Conservation (phyloP, 2,113 vertebrate species). For the Xenopus laevis region DNA sequence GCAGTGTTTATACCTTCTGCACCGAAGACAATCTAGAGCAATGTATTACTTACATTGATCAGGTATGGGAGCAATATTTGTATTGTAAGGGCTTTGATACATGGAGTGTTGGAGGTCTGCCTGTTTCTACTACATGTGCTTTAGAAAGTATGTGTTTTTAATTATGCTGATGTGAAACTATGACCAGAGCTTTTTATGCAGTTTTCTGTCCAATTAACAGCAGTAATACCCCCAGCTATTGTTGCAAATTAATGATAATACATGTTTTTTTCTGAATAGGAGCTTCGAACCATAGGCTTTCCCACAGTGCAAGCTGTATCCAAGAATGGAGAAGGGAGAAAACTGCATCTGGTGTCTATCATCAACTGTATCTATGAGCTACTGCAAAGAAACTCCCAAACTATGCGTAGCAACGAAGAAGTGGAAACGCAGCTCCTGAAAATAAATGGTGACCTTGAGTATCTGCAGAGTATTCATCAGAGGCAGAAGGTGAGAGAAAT, state of each 20-base stretch:
- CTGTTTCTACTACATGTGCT: no score
- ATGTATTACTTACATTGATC: constrained; percentile 84
- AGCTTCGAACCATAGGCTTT: constrained; percentile 80
- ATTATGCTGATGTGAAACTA: no score
- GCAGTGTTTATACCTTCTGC: constrained; percentile 83
- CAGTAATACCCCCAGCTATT: no score
- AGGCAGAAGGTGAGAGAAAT: constrained; percentile 77
- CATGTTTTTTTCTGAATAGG: constrained; percentile 63
- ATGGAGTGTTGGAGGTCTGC: no score
- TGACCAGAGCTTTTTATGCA: no score
- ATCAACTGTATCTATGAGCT: constrained; percentile 87
- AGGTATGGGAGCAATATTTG: constrained; percentile 63
- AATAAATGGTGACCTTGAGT: constrained; percentile 81
- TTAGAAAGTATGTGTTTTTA: no score
- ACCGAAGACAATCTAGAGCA: constrained; percentile 87
- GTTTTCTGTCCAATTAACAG: no score
- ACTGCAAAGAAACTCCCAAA: constrained; percentile 77
- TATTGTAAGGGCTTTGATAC: neutral
- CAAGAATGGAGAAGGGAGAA: constrained; percentile 60
- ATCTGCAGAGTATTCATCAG: constrained; percentile 81
- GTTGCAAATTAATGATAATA: no score
- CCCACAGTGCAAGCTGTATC: constrained; percentile 72
- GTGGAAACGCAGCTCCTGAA: constrained; percentile 84
- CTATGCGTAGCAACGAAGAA: constrained; percentile 76
- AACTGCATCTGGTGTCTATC: constrained; percentile 69